phyloP scores from a whole-genome alignment of 2,797 vertebrate species.

The Mus spretus region DNA sequence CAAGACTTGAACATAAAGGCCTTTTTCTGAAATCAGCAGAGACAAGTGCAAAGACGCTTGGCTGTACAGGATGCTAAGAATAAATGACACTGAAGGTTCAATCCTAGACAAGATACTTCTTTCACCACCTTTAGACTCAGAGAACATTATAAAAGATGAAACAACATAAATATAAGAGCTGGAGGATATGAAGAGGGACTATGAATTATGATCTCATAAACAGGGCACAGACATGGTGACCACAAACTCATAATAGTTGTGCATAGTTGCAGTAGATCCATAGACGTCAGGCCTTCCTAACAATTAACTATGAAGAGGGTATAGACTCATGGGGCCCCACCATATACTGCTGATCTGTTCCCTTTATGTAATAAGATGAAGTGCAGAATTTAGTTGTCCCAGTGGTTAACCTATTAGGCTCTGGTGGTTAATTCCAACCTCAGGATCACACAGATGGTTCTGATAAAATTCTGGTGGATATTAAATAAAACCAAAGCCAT shows the following conservation, averaged over 20 bases:
- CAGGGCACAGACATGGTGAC: background rate
- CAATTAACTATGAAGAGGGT: background rate
- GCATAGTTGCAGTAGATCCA: background rate
- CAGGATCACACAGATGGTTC: background rate
- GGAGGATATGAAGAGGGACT: background rate
- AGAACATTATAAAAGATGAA: background rate
- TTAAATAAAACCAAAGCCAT: background rate
- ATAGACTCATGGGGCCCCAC: too few species aligned
- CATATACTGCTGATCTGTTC: background rate
- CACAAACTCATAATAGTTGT: background rate
- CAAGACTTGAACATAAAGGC: background rate
- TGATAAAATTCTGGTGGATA: background rate
- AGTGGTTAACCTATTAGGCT: background rate
- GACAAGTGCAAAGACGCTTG: background rate
- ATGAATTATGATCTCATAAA: background rate
- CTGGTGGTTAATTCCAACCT: background rate
- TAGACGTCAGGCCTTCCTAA: background rate
- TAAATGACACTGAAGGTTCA: background rate
- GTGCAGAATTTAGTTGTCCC: background rate
- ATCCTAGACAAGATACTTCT: background rate
- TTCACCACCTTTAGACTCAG: background rate
- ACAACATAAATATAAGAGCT: background rate
- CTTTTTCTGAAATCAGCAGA: background rate
- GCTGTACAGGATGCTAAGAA: background rate
- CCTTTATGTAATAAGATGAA: background rate